Evolutionary conservation across 2,888 invertebrate genomes (phyloP), one percentile per base, ranked within the genome.

Genomic region (Xylota sylvarum): DNA sequence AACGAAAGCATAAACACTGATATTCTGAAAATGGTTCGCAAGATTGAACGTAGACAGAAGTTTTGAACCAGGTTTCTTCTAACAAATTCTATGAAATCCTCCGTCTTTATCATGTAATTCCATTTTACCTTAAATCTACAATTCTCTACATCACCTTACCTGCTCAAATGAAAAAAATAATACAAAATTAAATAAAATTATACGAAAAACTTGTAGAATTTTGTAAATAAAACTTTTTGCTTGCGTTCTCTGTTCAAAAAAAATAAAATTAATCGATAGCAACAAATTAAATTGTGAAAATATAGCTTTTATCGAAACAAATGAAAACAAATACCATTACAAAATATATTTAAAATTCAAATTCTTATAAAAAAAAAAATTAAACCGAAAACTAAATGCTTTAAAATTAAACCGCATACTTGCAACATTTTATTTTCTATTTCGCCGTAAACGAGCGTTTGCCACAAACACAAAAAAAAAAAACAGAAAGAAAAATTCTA

Each of bases 191-290:
- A 62, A 12, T 14, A 69, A 55, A 65, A 37, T 7, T 52, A 43
- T 10, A 32, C 19, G 37, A 48, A 52, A n/a, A 60, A 52, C 17
- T 40, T 27, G 14, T 69, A 52, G 76, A 67, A 60, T 65, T 84
- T 76, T 85, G 80, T 85, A 85, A 65, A 85, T 85, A 85, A 85
- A 65, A 40, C 40, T 70, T 74, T 76, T 58, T 14, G 67, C 67
- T 35, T 55, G 58, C 58, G 14, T 55, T 85, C 76, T 48, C 64
- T 77, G 50, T 82, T 77, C 37, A 52, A 65, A 58, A 32, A 52
- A 12, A 40, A 80, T 56, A 65, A 0, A 58, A n/a, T 67, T 17
- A 65, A 14, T 35, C 27, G n/a, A 50, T 69, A 56, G 77, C 32
- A 79, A 62, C 60, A 23, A 52, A 55, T 70, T 12, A 48, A 56